Conservation (phyloP, 2,113 vertebrate genomes). For the Ascaphus truei region DNA sequence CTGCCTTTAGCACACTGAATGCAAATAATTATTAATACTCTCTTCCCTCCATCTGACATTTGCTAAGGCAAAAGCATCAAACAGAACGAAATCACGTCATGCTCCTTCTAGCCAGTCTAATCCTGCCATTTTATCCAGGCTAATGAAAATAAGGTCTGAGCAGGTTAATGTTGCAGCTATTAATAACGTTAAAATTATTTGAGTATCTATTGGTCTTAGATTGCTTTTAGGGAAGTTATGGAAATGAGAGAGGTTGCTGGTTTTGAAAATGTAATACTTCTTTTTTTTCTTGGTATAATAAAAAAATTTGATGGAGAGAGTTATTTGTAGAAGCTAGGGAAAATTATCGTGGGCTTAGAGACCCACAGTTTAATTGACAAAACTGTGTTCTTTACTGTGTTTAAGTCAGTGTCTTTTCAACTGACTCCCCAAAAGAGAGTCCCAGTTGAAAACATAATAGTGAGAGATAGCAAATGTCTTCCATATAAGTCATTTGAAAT, state of each 20-base stretch:
- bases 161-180: constrained; percentile 34
- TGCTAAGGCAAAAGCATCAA: constrained; percentile 46
- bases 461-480: background rate
- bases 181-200: constrained; percentile 40
- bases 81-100: constrained; percentile 44
- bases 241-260: background rate
- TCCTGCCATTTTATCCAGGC: constrained; percentile 27
- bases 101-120: constrained; percentile 40
- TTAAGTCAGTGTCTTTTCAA: constrained; percentile 18
- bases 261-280: background rate
- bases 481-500: constrained; percentile 6
- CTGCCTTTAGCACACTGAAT: constrained; percentile 38
- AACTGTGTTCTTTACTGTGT: background rate
- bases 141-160: constrained; percentile 38
- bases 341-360: constrained; percentile 40
- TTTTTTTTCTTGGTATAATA: constrained; percentile 39
- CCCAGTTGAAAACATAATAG: constrained; percentile 35
- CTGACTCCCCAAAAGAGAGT: constrained; percentile 32
- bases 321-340: too few species aligned
- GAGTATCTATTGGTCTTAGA: constrained; percentile 11
- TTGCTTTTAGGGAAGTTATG: constrained; percentile 6
- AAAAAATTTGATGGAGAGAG: constrained; percentile 34
- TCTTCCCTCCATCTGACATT: constrained; percentile 53
- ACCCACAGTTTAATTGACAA: constrained; percentile 29
- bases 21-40: constrained; percentile 53